Evolutionary conservation across 1,140 invertebrate species (phyloP).

Genomic region (Druon quercuslanigerum): DNA sequence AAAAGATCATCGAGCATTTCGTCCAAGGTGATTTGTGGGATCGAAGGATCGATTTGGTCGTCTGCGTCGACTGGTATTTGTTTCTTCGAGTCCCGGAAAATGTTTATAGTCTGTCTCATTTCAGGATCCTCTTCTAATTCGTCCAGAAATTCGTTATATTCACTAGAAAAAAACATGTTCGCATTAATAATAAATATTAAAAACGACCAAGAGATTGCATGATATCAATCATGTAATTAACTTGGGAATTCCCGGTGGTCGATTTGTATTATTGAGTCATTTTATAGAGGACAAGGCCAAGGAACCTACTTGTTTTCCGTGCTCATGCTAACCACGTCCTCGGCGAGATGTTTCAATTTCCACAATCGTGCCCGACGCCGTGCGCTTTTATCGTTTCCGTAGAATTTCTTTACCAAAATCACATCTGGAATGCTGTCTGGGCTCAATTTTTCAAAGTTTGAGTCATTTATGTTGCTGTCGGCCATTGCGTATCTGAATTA

Average conservation of each 20-base stretch:
- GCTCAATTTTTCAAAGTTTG: constrained; percentile 89
- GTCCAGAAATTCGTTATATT: constrained; percentile 97
- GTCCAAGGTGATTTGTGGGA: constrained; percentile 92
- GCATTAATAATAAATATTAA: constrained; percentile 10
- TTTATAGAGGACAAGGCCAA: constrained; percentile 32
- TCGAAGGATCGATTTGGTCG: constrained; percentile 79
- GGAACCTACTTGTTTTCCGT: constrained; percentile 83
- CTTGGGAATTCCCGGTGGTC: too few relatives aligned
- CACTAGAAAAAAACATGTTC: constrained; percentile 78
- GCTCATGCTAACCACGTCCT: constrained; percentile 80
- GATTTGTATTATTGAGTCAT: not conserved
- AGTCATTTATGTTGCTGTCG: constrained; percentile 94
- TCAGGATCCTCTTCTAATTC: constrained; percentile 97
- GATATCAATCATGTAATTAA: too few relatives aligned
- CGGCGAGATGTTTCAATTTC: constrained; percentile 92
- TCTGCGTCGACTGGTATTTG: constrained; percentile 79
- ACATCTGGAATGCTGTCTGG: constrained; percentile 88
- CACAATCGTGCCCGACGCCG: constrained; percentile 88
- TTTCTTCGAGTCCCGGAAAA: constrained; percentile 88
- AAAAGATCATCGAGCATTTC: constrained; percentile 98
- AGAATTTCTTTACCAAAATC: constrained; percentile 95
- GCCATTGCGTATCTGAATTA: constrained; percentile 87
- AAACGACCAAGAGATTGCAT: too few relatives aligned
- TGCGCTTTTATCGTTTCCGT: constrained; percentile 81
- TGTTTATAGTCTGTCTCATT: constrained; percentile 93